Conservation (phyloP, 2,888 invertebrate genomes). For the Andrena chrysosceles region DNA sequence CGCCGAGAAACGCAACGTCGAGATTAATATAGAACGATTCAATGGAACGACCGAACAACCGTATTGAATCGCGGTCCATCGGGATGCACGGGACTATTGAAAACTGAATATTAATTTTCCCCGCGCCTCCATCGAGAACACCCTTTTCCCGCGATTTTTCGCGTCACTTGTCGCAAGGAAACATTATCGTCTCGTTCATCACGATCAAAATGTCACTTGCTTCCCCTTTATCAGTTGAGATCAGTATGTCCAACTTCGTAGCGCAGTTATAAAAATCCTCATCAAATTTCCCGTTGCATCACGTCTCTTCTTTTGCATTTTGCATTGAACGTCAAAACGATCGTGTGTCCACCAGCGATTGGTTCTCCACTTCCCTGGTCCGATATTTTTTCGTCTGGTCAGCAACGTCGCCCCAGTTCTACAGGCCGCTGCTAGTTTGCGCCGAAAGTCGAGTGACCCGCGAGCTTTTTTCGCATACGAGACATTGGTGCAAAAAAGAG, state of each 20-base stretch:
- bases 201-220: too few relatives aligned
- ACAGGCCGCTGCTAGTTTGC: slow-evolving; percentile 57
- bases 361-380: neutral
- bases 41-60: slow-evolving; percentile 41
- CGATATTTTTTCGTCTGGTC: slow-evolving; percentile 31
- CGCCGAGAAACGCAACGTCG: slow-evolving; percentile 36
- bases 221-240: too few relatives aligned
- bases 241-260: too few relatives aligned
- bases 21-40: slow-evolving; percentile 56
- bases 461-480: slow-evolving; percentile 40
- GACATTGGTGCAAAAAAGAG: slow-evolving; percentile 26
- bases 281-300: too few relatives aligned
- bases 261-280: too few relatives aligned
- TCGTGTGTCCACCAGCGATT: neutral
- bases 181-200: too few relatives aligned
- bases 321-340: neutral
- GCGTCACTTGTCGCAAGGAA: neutral
- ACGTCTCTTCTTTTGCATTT: neutral
- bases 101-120: slow-evolving; percentile 45
- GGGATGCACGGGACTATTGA: slow-evolving; percentile 29
- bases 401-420: slow-evolving; percentile 4
- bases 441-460: slow-evolving; percentile 72
- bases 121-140: slow-evolving; percentile 6
- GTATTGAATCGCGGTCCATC: slow-evolving; percentile 42
- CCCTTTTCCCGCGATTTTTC: neutral